A percentile compares a stretch with the other conserved stretches of the same genome.
Conservation (phyloP, 2,797 vertebrate species). For the Pseudochirops cupreus region DNA sequence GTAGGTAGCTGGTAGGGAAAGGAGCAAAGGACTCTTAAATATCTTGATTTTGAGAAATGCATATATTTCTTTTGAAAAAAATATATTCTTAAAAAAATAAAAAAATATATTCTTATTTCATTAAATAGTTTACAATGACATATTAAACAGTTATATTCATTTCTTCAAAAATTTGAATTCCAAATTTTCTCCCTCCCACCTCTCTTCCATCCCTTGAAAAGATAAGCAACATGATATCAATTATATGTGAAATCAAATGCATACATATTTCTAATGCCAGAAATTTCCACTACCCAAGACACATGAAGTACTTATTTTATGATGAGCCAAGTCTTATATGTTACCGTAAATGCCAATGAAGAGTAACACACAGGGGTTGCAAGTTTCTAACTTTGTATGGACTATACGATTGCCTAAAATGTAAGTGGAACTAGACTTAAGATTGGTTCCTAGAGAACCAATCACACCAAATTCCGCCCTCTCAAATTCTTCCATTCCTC, state of each 20-base stretch:
- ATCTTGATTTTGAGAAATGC: too few species aligned
- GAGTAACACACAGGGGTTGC: neutral
- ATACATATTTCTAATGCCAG: neutral
- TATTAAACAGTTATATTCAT: neutral
- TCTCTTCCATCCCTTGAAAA: neutral
- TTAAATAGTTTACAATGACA: neutral
- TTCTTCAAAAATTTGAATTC: neutral
- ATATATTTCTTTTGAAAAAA: too few species aligned
- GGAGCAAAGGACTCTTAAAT: neutral
- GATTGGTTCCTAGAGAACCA: neutral
- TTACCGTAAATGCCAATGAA: neutral
- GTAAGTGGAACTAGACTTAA: too few species aligned
- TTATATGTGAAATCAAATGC: neutral
- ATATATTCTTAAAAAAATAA: too few species aligned
- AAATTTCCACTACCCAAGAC: neutral
- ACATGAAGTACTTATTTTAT: neutral
- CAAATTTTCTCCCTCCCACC: neutral
- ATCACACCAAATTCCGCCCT: neutral
- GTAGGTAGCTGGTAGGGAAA: neutral
- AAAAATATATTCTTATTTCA: neutral
- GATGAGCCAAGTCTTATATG: neutral
- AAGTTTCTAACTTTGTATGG: neutral
- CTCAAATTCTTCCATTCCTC: neutral
- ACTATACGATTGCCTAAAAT: neutral
- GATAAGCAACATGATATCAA: neutral